These are phyloP conservation scores for Prionchulus punctatus DNA, from an alignment of 2,888 invertebrate genomes.

Conservation along the genomic window DNA sequence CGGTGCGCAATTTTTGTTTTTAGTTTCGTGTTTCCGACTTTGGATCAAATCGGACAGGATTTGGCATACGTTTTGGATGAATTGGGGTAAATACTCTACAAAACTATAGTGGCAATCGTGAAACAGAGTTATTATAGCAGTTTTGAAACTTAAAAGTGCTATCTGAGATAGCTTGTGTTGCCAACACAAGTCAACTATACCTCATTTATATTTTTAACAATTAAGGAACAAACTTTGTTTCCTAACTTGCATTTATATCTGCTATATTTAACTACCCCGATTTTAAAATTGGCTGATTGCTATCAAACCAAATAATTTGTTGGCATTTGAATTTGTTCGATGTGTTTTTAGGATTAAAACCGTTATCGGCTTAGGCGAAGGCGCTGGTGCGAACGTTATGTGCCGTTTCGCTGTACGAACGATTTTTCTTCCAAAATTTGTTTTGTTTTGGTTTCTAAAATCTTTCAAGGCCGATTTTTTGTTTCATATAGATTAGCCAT, in stretches of 20 bases:
- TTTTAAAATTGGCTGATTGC: neutral
- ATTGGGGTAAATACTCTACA: constrained; percentile 46
- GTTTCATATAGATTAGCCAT: constrained; percentile 46
- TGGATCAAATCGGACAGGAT: constrained; percentile 64
- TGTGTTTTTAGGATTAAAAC: constrained; percentile 52
- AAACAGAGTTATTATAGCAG: no score
- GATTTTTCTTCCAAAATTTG: neutral
- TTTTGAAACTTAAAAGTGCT: no score
- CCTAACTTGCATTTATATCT: neutral
- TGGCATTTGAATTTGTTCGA: constrained; percentile 2
- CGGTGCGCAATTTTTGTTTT: no score
- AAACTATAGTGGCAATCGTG: no score
- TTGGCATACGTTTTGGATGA: constrained; percentile 62
- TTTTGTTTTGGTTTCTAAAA: neutral
- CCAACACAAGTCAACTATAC: no score
- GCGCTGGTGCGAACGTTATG: constrained; percentile 68
- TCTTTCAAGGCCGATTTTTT: neutral
- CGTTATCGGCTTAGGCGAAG: constrained; percentile 68
- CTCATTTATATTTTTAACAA: neutral
- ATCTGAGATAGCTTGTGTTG: no score
- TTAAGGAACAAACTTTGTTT: neutral
- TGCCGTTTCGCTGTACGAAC: constrained; percentile 54
- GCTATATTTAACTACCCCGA: neutral
- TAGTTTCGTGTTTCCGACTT: constrained; percentile 62
- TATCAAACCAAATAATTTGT: neutral